Base-by-base conservation (phyloP, 2,888 invertebrate species). In the Dione vanillae region DNA sequence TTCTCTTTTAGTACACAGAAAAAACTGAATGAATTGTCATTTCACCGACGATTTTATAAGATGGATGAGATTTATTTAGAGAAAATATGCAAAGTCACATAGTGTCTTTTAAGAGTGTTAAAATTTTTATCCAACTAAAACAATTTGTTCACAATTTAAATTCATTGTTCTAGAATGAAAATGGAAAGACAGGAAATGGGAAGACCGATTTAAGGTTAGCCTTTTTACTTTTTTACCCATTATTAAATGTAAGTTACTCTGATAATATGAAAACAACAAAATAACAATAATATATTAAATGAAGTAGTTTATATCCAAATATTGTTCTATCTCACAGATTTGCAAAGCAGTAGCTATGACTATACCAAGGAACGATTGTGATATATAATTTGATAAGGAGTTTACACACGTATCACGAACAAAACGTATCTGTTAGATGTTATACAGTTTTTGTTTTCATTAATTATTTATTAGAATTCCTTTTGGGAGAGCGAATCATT, bases 321-420 rank as follows among this genome's bases (percentile, higher is more conserved):
- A 51, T 61, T 11, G 43, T 59, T 67, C 45, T 41, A 37, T 68
- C 62, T 62, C 41, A 52, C 11, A 61, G 56, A 70, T 65, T 70
- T 70, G 37, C 65, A 59, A 70, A 59, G 49, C 58, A 70, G 43
- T 37, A 45, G 45, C 59, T 70, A 65, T 65, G 65, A 62, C 43
- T 62, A 51, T 65, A 59, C 65, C 41, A 41, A 58, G 49, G 40
- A 69, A 65, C 65, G 49, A 41, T 65, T 70, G 70, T 70, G 43
- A 70, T 65, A 52, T 58, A 59, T 40, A 59, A 59, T 16, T 16
- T 47, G 16, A 56, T 56, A 69, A 65, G 70, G 59, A 70, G 20
- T 59, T 9, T 11, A 54, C 54, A 69, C 51, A 69, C 37, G 14
- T 59, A 20, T 43, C 35, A 20, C 35, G 14, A 65, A 43, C 47